phyloP scores from a whole-genome alignment of 2,888 invertebrate genomes.

The Drosophila recens region DNA sequence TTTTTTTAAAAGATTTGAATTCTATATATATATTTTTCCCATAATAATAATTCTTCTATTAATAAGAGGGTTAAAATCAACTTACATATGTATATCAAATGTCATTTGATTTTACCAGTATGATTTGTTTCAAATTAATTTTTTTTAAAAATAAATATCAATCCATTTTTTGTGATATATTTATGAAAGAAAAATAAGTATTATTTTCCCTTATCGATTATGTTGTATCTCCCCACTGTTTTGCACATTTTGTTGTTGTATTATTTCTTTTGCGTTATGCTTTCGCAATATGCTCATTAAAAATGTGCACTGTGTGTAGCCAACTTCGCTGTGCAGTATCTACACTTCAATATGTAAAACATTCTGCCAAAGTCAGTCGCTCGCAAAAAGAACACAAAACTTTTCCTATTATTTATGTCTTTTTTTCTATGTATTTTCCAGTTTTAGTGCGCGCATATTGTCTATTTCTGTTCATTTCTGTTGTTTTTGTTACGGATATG shows the following conservation, averaged over 20 bases:
- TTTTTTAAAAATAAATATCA: no score
- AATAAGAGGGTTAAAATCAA: no score
- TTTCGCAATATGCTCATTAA: conserved; percentile 71
- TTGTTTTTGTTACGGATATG: conserved; percentile 38
- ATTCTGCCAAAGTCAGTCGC: conserved; percentile 57
- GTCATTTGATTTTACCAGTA: no score
- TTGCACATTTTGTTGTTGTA: conserved; percentile 11
- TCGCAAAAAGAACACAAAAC: conserved; percentile 49
- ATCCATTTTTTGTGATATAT: no score
- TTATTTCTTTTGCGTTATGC: conserved; percentile 38
- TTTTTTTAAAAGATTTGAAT: no score
- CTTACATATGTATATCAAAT: no score
- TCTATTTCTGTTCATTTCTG: conserved; percentile 26
- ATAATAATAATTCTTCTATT: no score
- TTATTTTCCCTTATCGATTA: neutral
- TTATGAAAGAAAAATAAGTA: no score
- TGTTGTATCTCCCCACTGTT: conserved; percentile 4
- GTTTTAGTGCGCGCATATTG: conserved; percentile 38
- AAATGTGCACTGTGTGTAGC: conserved; percentile 60
- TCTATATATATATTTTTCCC: no score
- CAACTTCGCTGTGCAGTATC: conserved; percentile 10
- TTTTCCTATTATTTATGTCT: conserved; percentile 25
- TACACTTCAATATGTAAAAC: conserved; percentile 38
- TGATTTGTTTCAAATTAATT: no score
- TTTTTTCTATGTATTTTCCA: conserved; percentile 5